Evolutionary conservation across 2,113 vertebrate genomes (phyloP).

Genomic region (Cygnus buccinator): DNA sequence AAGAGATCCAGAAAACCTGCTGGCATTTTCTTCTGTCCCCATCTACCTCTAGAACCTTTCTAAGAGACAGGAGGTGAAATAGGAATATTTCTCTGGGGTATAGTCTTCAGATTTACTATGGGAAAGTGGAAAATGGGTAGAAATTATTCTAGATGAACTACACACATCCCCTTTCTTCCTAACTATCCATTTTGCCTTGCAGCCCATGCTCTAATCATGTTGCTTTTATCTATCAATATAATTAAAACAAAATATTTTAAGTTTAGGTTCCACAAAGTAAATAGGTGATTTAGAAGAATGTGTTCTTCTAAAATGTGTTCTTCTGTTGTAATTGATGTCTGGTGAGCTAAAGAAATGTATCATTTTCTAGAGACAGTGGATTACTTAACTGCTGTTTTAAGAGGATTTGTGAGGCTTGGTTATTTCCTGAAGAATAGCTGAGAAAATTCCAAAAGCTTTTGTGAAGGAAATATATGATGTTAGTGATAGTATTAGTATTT

Average conservation of each 20-base stretch:
- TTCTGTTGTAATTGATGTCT: neutral
- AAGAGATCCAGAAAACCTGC: neutral
- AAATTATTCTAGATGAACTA: neutral
- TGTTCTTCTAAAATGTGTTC: rapidly evolving
- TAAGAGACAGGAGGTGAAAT: neutral
- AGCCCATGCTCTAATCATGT: neutral
- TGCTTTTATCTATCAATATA: neutral
- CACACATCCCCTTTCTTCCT: neutral
- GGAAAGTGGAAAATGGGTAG: neutral
- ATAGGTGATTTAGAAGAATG: neutral
- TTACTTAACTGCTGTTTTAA: neutral
- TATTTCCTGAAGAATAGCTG: neutral
- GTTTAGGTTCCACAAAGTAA: neutral
- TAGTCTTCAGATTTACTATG: neutral
- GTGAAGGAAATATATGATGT: neutral
- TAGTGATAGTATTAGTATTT: neutral
- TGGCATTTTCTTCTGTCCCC: neutral
- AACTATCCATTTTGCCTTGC: neutral
- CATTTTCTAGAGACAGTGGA: neutral
- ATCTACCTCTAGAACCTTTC: neutral
- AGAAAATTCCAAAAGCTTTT: neutral
- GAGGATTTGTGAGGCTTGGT: neutral
- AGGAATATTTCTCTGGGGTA: neutral
- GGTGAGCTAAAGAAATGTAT: neutral
- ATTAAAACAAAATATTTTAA: neutral